phyloP scores from a whole-genome alignment of 2,113 vertebrate genomes.

The Mola mola region DNA sequence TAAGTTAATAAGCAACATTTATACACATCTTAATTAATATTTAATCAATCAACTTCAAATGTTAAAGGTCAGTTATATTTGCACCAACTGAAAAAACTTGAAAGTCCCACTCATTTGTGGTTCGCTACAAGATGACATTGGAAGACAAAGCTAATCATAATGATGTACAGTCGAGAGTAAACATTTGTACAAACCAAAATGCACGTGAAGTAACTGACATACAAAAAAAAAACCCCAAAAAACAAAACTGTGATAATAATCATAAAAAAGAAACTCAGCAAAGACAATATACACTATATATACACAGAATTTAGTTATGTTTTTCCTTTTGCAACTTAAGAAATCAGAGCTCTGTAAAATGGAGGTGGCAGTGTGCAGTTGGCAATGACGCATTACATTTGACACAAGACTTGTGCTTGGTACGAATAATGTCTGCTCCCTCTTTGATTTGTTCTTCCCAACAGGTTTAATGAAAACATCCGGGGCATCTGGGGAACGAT shows the following conservation, averaged over 20 bases:
- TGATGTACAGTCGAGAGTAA: constrained; percentile 28
- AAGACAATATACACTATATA: constrained; percentile 74
- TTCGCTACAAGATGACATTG: constrained; percentile 37
- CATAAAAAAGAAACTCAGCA: constrained; percentile 74
- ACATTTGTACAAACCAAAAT: constrained; percentile 52
- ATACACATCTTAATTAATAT: constrained; percentile 76
- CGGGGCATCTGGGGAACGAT: constrained; percentile 32
- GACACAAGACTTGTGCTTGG: constrained; percentile 60
- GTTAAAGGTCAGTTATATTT: constrained; percentile 78
- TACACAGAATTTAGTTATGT: constrained; percentile 76
- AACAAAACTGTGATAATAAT: constrained; percentile 63
- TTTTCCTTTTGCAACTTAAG: constrained; percentile 69
- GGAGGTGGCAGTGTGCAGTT: constrained; percentile 70
- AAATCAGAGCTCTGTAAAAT: constrained; percentile 71
- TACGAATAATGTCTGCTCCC: constrained; percentile 62
- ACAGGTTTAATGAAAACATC: constrained; percentile 50
- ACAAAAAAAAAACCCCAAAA: constrained; percentile 55
- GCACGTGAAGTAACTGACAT: constrained; percentile 46
- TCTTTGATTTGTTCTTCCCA: constrained; percentile 45
- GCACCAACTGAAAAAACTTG: constrained; percentile 56
- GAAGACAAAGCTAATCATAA: constrained; percentile 43
- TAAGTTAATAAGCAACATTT: constrained; percentile 79
- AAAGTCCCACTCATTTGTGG: constrained; percentile 31
- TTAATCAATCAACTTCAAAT: constrained; percentile 74
- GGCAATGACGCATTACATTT: constrained; percentile 74